Evolutionary conservation across 2,113 vertebrate genomes (phyloP).

Genomic region (Petromus typicus): DNA sequence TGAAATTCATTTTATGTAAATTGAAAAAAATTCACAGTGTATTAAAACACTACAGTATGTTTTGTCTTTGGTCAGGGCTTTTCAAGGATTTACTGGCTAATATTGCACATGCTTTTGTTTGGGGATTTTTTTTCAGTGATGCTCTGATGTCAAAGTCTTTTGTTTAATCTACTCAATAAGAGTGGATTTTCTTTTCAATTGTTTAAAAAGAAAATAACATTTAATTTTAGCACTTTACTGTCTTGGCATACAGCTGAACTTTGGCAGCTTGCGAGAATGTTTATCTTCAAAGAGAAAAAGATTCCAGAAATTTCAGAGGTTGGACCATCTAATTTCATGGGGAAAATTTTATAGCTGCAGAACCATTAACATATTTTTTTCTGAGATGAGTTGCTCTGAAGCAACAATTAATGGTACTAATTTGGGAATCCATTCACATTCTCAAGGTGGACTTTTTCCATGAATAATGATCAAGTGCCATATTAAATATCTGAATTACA

Average conservation of each 20-base stretch:
- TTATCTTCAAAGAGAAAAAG: conserved; percentile 73
- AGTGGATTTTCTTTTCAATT: conserved; percentile 62
- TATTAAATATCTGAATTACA: not conserved
- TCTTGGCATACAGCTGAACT: conserved; percentile 74
- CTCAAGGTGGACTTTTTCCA: not conserved
- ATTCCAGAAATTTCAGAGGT: conserved; percentile 73
- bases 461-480: not conserved
- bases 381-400: conserved; percentile 3
- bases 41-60: conserved; percentile 46
- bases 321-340: conserved; percentile 47
- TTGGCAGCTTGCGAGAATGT: conserved; percentile 70
- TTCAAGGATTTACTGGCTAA: conserved; percentile 64
- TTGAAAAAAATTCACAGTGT: not conserved
- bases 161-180: conserved; percentile 65
- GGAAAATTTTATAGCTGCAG: not conserved
- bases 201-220: conserved; percentile 70
- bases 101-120: conserved; percentile 60
- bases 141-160: conserved; percentile 70
- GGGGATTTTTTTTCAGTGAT: conserved; percentile 61
- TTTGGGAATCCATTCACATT: not conserved
- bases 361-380: not conserved
- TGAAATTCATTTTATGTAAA: conserved; percentile 57
- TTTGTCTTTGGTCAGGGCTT: conserved; percentile 50
- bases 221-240: conserved; percentile 76
- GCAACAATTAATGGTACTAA: not conserved